Evolutionary conservation across 2,797 vertebrate species (phyloP).

Genomic region (Mareca penelope): DNA sequence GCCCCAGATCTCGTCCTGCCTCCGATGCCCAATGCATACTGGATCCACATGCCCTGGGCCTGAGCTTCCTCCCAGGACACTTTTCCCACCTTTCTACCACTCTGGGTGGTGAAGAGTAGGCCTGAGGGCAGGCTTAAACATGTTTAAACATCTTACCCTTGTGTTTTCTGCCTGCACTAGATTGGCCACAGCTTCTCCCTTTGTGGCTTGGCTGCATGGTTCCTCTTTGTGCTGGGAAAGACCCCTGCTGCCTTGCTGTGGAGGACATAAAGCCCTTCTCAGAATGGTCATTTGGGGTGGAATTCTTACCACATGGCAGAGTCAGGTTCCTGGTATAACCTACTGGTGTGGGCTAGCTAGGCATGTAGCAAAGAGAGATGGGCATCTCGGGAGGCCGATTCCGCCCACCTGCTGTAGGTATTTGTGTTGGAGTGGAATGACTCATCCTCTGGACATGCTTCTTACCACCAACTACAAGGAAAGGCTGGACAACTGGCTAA

Average conservation of each 20-base stretch:
- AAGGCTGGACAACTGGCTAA: not conserved
- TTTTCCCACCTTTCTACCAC: not conserved
- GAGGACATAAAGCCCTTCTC: not conserved
- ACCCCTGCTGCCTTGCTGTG: not conserved
- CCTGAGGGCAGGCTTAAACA: not conserved
- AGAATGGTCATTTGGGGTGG: accelerated
- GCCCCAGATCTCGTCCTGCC: not conserved
- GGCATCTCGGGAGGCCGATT: not conserved
- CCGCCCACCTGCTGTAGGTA: not conserved
- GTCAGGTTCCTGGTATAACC: not conserved
- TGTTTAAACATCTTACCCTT: not conserved
- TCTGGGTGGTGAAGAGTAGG: not conserved
- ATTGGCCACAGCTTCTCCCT: not conserved
- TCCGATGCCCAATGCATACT: accelerated
- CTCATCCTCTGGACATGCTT: not conserved
- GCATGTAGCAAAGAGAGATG: not conserved
- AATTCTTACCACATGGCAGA: not conserved
- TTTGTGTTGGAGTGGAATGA: not conserved
- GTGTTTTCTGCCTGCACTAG: not conserved
- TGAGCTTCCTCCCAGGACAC: not conserved
- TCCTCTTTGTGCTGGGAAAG: accelerated
- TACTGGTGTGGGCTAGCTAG: not conserved
- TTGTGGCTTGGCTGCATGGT: accelerated
- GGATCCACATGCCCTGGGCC: accelerated
- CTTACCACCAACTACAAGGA: not conserved